A percentile compares a stretch with the other conserved stretches of the same genome.
These are phyloP conservation scores for Eupithecia subumbrata DNA, from an alignment of 2,888 invertebrate species.

Conservation along the genomic window DNA sequence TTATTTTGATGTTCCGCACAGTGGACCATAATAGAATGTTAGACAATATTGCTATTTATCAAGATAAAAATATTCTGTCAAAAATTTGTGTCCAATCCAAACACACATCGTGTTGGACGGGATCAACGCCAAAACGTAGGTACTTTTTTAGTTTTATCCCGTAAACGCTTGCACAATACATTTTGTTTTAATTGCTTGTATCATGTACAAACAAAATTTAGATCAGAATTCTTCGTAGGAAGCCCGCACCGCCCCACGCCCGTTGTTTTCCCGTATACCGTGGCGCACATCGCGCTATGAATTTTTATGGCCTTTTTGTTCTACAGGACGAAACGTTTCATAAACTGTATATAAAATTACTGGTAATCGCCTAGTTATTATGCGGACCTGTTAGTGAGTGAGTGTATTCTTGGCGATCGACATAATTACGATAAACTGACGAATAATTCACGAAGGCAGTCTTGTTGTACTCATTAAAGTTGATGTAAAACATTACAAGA, in stretches of 20 bases:
- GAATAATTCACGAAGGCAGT: neutral
- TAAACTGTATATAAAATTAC: conserved; percentile 37
- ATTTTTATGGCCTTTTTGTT: conserved; percentile 62
- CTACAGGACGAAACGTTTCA: conserved; percentile 47
- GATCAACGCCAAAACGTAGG: too few species aligned
- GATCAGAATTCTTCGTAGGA: conserved; percentile 47
- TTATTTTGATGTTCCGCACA: neutral
- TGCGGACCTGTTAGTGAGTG: conserved; percentile 14
- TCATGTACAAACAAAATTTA: neutral
- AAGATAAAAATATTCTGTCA: too few species aligned
- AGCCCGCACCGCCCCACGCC: conserved; percentile 51
- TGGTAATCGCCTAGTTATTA: conserved; percentile 36
- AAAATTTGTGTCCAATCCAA: too few species aligned
- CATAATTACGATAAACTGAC: conserved; percentile 13
- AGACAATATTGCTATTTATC: too few species aligned
- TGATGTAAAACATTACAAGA: neutral
- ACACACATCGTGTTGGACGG: too few species aligned
- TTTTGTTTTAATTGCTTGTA: neutral
- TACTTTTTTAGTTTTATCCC: too few species aligned
- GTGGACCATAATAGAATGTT: neutral
- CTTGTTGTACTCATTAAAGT: neutral
- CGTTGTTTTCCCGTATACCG: conserved; percentile 63
- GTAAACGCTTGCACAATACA: too few species aligned
- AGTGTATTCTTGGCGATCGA: conserved; percentile 12
- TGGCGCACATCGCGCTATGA: conserved; percentile 55